Percentiles rank a stretch among this genome's conserved stretches.
Conservation (phyloP, 2,888 invertebrate species). For the Pheosia gnoma region DNA sequence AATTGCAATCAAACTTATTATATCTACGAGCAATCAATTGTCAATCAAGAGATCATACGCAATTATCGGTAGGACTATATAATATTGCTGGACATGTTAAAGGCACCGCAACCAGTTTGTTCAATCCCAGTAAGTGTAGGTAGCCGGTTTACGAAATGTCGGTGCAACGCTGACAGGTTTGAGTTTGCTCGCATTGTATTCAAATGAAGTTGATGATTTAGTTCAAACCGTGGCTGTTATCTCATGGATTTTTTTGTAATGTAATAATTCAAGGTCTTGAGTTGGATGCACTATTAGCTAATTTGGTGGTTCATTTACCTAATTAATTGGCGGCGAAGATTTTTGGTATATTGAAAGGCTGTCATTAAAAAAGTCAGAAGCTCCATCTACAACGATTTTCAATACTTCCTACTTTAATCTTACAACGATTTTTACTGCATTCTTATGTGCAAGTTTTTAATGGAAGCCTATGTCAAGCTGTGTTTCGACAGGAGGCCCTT, state of each 20-base stretch:
- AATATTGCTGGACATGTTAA: constrained; percentile 24
- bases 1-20: constrained; percentile 13
- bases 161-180: constrained; percentile 48
- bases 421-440: too few relatives aligned
- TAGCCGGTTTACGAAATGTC: constrained; percentile 50
- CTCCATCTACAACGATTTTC: too few relatives aligned
- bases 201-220: constrained; percentile 63
- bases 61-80: constrained; percentile 20
- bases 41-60: constrained; percentile 16
- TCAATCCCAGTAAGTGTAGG: constrained; percentile 17
- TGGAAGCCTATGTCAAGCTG: too few relatives aligned
- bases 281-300: background rate
- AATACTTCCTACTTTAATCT: too few relatives aligned
- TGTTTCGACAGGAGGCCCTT: too few relatives aligned
- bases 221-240: constrained; percentile 51
- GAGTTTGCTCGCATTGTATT: constrained; percentile 63
- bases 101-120: constrained; percentile 37
- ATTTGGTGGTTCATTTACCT: background rate
- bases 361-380: too few relatives aligned
- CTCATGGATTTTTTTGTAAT: constrained; percentile 49
- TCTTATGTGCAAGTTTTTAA: too few relatives aligned
- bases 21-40: constrained; percentile 4
- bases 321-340: background rate
- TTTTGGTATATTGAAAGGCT: too few relatives aligned
- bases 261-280: constrained; percentile 30